phyloP scores from a whole-genome alignment of 37 sponge, comb jelly and placozoan species.

The Tethya wilhelma region DNA sequence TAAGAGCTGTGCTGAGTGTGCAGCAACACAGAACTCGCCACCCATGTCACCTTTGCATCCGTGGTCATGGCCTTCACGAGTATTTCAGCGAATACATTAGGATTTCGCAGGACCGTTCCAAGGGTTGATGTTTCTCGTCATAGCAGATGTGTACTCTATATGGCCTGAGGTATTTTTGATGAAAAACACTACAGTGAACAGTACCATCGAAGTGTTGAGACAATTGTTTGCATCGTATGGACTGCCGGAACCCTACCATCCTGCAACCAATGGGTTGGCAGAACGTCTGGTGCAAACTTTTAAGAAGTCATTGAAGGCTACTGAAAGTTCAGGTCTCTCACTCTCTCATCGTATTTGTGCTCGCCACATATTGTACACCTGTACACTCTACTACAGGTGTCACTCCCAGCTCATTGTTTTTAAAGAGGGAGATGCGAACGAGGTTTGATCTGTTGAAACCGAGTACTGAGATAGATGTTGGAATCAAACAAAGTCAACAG shows the following conservation, averaged over 20 bases:
- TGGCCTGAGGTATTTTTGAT: too few species aligned
- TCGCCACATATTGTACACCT: conserved; percentile 39
- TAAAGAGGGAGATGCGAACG: conserved; percentile 13
- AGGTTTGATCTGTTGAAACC: conserved; percentile 38
- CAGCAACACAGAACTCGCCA: background rate
- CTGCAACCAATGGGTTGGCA: conserved; percentile 40
- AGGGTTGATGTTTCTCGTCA: background rate
- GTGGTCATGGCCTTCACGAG: conserved; percentile 3
- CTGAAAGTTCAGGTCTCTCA: background rate
- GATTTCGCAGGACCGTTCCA: conserved; percentile 5
- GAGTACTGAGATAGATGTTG: conserved; percentile 13
- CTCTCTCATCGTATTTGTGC: conserved; percentile 24
- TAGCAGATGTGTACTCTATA: too few species aligned
- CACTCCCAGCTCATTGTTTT: conserved; percentile 33
- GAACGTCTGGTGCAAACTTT: conserved; percentile 48
- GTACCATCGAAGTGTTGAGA: too few species aligned
- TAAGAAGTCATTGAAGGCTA: conserved; percentile 20
- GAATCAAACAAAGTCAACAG: conserved; percentile 6
- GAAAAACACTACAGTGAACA: too few species aligned
- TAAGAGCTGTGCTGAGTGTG: too few species aligned
- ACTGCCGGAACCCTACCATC: too few species aligned
- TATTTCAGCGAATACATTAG: conserved; percentile 29
- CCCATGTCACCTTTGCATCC: conserved; percentile 23
- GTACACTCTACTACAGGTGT: conserved; percentile 43
- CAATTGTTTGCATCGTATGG: too few species aligned